Percentiles rank a stretch among this genome's conserved stretches.
phyloP scores from a whole-genome alignment of 2,888 invertebrate genomes.

The Hypercompe scribonia region DNA sequence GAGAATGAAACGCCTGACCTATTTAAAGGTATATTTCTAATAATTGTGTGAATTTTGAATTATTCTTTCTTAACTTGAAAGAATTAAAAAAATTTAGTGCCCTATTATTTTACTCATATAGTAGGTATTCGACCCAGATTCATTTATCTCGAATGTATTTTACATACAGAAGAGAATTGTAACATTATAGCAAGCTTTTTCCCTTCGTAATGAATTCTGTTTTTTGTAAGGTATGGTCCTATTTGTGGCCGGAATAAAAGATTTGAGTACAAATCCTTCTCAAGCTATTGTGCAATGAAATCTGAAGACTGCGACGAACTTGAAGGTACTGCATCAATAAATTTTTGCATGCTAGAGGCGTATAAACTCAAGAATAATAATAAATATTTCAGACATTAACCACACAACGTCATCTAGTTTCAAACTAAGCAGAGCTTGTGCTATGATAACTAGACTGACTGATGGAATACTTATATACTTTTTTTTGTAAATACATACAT shows the following conservation, averaged over 20 bases:
- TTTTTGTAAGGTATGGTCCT: slow-evolving; percentile 4
- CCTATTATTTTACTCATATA: no score
- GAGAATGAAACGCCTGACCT: no score
- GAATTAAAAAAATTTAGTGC: not conserved
- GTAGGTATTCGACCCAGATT: not conserved
- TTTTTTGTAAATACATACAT: no score
- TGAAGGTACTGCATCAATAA: not conserved
- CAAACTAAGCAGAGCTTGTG: no score
- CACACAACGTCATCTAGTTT: no score
- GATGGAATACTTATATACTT: no score
- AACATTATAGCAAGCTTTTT: not conserved
- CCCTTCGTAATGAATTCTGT: not conserved
- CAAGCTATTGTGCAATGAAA: slow-evolving; percentile 6
- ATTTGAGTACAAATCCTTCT: slow-evolving; percentile 1
- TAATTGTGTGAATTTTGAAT: no score
- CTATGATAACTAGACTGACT: no score
- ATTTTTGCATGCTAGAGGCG: not conserved
- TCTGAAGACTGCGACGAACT: not conserved
- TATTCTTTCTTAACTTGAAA: not conserved
- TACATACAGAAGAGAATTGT: not conserved
- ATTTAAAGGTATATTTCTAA: no score
- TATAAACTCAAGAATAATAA: not conserved
- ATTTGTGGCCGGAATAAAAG: slow-evolving; percentile 2
- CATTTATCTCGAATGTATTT: not conserved
- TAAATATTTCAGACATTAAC: no score